Evolutionary conservation across 2,797 vertebrate genomes (phyloP).

Genomic region (Thaleichthys pacificus): DNA sequence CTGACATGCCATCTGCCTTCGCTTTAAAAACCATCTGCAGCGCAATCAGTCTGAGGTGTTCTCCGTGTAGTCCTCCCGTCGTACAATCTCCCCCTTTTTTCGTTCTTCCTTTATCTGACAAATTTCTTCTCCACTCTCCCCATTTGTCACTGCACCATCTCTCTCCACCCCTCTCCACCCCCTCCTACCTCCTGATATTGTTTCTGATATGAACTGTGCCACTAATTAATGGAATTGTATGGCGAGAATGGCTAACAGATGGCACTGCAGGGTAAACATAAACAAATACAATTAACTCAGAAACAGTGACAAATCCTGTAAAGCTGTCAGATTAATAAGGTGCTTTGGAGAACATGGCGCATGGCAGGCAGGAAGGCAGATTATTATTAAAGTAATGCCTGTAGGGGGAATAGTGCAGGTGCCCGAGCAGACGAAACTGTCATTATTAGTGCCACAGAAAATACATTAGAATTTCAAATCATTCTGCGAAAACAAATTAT

Average conservation of each 20-base stretch:
- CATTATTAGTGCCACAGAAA: constrained; percentile 10
- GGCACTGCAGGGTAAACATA: constrained; percentile 64
- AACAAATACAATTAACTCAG: constrained; percentile 69
- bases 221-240: constrained; percentile 76
- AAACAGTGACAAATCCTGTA: constrained; percentile 58
- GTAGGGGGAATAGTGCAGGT: not conserved
- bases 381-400: not conserved
- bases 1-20: constrained; percentile 74
- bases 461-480: constrained; percentile 15
- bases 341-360: constrained; percentile 45
- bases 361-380: constrained; percentile 17
- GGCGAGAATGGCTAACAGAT: constrained; percentile 73
- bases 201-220: constrained; percentile 68
- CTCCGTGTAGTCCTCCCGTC: constrained; percentile 11
- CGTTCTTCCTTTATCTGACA: not conserved
- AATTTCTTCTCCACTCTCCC: not conserved
- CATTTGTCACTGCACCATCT: constrained; percentile 2
- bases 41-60: constrained; percentile 56
- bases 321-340: constrained; percentile 55
- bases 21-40: constrained; percentile 75
- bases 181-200: constrained; percentile 61
- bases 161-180: constrained; percentile 24
- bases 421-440: constrained; percentile 14
- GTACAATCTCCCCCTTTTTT: constrained; percentile 6
- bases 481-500: constrained; percentile 5